Base-by-base conservation (phyloP, 1,140 invertebrate species). In the Brachystomella parvula region DNA sequence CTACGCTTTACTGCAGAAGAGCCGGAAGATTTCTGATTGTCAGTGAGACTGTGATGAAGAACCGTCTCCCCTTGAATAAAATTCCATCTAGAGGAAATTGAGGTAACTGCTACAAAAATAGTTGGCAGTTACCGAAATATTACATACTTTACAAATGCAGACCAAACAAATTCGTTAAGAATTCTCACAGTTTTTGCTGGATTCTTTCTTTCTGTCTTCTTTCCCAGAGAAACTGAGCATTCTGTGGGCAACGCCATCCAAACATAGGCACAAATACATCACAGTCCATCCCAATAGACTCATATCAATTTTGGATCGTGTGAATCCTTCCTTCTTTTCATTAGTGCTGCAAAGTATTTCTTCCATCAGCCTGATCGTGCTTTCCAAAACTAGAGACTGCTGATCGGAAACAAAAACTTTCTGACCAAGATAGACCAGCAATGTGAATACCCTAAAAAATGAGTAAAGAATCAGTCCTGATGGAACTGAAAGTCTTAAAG, bases 401-500 rank as follows among this genome's bases (percentile, higher is more conserved):
- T 28, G 84, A 81, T 79, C 79, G 68, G 80, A 80, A 24, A 82
- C 79, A 66, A 92, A 78, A 64, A 88, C 89, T 74, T 89, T 90
- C 67, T 90, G 87, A 30, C 89, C 88, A 79, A 95, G 83, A 77
- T 90, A 92, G 60, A 89, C 88, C 49, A 94, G 78, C 53, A 94
- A 80, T 67, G 94, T 87, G 75, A 96, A 91, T 33, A 93, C 87
- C 74, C 91, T 91, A 77, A 24, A 79, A 77, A 74, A 66, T 72
- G 74, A 73, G 61, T 68, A 63, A 65, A 57, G 59, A n/a, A 70
- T 26, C 28, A 63, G 0, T 32, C 53, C 33, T 17, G 31, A 62
- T 30, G 47, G 61, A 53, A 12, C n/a, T n/a, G 35, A 0, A 63
- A 17, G 17, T 57, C 12, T 57, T 12, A 17, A 12, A 12, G 26